These are phyloP conservation scores for Sipha maydis DNA, from an alignment of 2,888 invertebrate genomes.

Conservation along the genomic window DNA sequence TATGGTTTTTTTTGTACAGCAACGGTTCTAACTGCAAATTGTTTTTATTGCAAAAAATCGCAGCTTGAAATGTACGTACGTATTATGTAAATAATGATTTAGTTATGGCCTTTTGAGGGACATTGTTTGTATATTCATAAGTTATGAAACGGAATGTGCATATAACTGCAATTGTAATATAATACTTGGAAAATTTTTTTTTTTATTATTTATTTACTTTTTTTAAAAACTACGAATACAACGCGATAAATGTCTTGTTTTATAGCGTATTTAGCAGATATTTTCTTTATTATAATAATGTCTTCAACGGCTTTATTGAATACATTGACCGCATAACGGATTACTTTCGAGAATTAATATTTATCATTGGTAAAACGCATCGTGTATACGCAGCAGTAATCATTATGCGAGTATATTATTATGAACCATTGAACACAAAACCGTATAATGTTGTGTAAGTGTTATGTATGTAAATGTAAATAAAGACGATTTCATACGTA, in stretches of 20 bases:
- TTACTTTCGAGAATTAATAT: conserved; percentile 4
- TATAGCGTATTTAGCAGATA: background rate
- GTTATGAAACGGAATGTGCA: no score
- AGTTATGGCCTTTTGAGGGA: no score
- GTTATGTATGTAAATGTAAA: background rate
- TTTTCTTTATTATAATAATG: background rate
- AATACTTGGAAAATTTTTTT: background rate
- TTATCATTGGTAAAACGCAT: conserved; percentile 7
- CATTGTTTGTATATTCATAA: no score
- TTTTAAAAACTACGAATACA: background rate
- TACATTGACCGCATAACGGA: background rate
- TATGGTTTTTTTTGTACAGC: background rate
- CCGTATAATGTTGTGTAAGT: background rate
- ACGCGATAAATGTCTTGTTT: conserved; percentile 1
- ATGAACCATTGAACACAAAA: conserved; percentile 16
- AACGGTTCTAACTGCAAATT: background rate
- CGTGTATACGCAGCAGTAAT: background rate
- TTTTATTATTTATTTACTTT: no score
- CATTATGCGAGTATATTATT: background rate
- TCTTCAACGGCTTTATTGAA: background rate
- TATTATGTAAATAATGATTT: background rate
- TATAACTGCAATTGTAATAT: background rate
- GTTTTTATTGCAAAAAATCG: background rate
- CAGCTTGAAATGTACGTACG: background rate
- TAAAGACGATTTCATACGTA: background rate